Conservation (phyloP, 2,888 invertebrate species). For the Rambutsinella grinnellia region DNA sequence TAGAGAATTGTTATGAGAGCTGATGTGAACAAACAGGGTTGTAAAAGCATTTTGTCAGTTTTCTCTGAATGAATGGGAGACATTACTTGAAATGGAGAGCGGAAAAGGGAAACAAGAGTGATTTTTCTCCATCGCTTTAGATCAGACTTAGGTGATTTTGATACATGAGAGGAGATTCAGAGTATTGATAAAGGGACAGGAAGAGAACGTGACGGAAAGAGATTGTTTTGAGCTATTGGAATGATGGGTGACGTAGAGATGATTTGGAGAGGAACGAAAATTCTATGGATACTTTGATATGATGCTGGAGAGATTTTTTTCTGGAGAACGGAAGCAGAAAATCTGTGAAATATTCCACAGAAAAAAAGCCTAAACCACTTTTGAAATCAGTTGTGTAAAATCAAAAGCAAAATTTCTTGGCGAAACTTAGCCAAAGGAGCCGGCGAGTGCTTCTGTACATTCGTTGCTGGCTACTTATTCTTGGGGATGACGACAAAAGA, state of each 20-base stretch:
- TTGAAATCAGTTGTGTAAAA: not conserved
- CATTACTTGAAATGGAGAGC: constrained; percentile 6
- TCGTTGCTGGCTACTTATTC: constrained; percentile 5
- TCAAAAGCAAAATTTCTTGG: not conserved
- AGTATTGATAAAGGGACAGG: constrained; percentile 25
- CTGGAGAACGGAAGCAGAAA: too few relatives aligned
- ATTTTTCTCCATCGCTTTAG: constrained; percentile 48
- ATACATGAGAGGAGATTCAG: constrained; percentile 5
- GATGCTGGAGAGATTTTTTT: too few relatives aligned
- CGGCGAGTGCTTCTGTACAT: not conserved
- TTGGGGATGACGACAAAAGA: constrained; percentile 31
- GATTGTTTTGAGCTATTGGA: not conserved
- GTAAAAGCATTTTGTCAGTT: constrained; percentile 48
- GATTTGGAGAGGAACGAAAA: too few relatives aligned
- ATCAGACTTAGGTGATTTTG: constrained; percentile 17
- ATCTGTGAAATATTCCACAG: too few relatives aligned
- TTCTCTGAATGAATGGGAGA: constrained; percentile 4
- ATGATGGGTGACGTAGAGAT: constrained; percentile 1
- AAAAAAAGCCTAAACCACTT: too few relatives aligned
- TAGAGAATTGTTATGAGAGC: constrained; percentile 1
- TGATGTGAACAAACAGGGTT: constrained; percentile 30
- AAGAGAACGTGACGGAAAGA: constrained; percentile 14
- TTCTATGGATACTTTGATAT: too few relatives aligned
- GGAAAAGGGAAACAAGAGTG: constrained; percentile 43
- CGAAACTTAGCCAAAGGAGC: too few relatives aligned